Percentiles rank a stretch among this genome's conserved stretches.
phyloP scores from a whole-genome alignment of 2,888 invertebrate species.

The Syritta pipiens region DNA sequence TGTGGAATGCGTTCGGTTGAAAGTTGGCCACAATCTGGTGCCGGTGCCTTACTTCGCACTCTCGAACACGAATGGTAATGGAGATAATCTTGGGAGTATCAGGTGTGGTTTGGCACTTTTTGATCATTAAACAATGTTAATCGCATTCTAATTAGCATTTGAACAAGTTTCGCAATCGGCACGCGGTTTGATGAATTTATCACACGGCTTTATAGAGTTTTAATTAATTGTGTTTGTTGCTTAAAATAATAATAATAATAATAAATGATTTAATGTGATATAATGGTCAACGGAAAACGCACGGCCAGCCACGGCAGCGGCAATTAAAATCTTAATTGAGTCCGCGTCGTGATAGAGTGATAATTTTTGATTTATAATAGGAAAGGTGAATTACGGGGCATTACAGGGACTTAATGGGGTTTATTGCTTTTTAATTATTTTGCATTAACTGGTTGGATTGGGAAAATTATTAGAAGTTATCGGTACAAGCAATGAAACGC shows the following conservation, averaged over 20 bases:
- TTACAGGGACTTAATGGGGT: background rate
- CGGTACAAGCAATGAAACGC: too few relatives aligned
- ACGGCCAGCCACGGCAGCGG: background rate
- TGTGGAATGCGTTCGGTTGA: slow-evolving; percentile 45
- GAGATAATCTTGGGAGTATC: background rate
- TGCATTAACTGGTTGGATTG: too few relatives aligned
- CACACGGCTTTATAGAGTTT: slow-evolving; percentile 4
- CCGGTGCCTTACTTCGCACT: background rate
- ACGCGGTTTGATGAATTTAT: slow-evolving; percentile 11
- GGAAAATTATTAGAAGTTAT: too few relatives aligned
- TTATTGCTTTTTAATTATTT: background rate
- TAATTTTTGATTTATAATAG: slow-evolving; percentile 34
- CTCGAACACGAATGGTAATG: background rate
- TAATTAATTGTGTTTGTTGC: background rate
- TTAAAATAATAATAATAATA: too few relatives aligned
- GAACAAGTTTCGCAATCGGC: background rate
- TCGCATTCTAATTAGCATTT: slow-evolving; percentile 46
- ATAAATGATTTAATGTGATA: slow-evolving; percentile 4
- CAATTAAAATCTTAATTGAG: slow-evolving; percentile 33
- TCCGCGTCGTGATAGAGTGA: slow-evolving; percentile 9
- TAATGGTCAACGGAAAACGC: slow-evolving; percentile 16
- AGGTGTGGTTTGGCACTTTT: background rate
- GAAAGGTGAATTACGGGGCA: background rate
- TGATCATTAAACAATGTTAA: slow-evolving; percentile 18
- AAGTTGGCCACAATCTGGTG: slow-evolving; percentile 39